Evolutionary conservation across 2,888 invertebrate species (phyloP), one percentile per base, ranked within the genome.

Genomic region (Sinelater perroti): DNA sequence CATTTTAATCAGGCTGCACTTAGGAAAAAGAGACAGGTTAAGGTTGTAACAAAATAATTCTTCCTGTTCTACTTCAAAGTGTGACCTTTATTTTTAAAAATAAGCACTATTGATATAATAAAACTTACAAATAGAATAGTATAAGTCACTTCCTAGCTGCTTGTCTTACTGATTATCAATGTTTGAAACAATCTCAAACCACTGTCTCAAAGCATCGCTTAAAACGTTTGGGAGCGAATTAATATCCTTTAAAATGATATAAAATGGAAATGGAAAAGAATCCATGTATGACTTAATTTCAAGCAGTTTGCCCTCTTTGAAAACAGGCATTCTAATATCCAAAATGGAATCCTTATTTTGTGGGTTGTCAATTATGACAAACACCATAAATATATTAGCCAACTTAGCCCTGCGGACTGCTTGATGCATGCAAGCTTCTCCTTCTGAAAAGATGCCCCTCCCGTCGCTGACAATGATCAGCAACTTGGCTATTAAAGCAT

Each of bases 191-290:
- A 98, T 81, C 81, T 99, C 98, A 77, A 99, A 99, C 99, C 99
- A 99, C 75, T 99, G 98, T 55, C 97, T 81, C 60, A 99, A 82
- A 0, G 98, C 97, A 76, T 99, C 97, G 68, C 97, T 94, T 18
- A 99, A 81, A 1, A 97, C 93, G 24, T 86, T 83, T 0, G 99
- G 98, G 56, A 99, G 79, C 17, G 90, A 88, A 60, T 88, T 87
- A 70, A 97, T 88, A 73, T 98, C 95, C 56, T 94, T 81, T 18
- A 99, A 84, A 69, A 99, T 91, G 42, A 99, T 85, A 78, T 99
- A 99, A 82, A 95, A 98, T 0, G 97, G 97, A 78, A 99, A 99
- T 0, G 99, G 99, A 79, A 99, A 99, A 40, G 86, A 86, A 71
- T 97, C 97, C 82, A 99, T 87, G 76, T 98, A 98, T 0, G 90